Evolutionary conservation across 1,140 invertebrate species (phyloP).

Genomic region (Orchestia grillus): DNA sequence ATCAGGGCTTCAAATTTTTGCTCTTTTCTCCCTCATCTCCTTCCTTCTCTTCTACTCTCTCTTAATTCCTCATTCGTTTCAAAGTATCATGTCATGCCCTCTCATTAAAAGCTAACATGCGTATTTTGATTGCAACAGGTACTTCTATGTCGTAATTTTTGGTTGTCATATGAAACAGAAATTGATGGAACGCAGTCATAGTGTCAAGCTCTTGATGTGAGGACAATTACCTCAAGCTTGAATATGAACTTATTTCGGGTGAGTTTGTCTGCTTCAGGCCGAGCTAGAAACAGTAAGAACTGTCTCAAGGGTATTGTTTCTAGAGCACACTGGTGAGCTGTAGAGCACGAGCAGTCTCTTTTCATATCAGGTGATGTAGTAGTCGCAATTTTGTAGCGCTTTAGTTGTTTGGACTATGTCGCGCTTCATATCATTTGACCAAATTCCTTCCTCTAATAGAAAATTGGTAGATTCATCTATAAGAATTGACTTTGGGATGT

Average conservation of each 20-base stretch:
- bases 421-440: too few species aligned
- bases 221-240: neutral
- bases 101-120: neutral
- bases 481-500: neutral
- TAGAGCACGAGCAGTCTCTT: neutral
- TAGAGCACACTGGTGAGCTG: neutral
- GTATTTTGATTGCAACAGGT: neutral
- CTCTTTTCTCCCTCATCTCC: neutral
- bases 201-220: neutral
- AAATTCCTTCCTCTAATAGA: neutral
- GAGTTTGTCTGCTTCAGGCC: neutral
- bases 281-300: neutral
- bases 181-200: neutral
- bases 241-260: neutral
- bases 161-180: neutral
- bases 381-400: too few species aligned
- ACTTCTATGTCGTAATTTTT: neutral
- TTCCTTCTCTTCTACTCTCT: neutral
- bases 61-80: neutral
- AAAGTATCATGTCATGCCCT: neutral
- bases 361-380: too few species aligned
- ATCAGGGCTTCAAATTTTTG: constrained; percentile 8
- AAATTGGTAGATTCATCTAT: neutral
- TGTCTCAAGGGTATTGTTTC: neutral
- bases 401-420: too few species aligned